Percentiles rank a stretch among this genome's conserved stretches.
Evolutionary conservation across 2,113 vertebrate genomes (phyloP).

Genomic region (Varanus komodoensis): DNA sequence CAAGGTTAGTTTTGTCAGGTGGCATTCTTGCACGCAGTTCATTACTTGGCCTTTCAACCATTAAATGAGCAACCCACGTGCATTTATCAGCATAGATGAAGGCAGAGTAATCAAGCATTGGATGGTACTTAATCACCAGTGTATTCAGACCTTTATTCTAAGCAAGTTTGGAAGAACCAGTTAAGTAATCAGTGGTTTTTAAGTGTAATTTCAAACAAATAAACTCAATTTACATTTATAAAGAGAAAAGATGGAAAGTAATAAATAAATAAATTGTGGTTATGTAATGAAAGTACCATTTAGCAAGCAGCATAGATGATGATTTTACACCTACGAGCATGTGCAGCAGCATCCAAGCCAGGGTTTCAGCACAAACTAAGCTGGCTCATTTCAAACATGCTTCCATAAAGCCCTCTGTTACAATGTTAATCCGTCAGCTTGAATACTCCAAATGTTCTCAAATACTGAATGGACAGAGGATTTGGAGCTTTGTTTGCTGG

Average conservation of each 20-base stretch:
- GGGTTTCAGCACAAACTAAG: neutral
- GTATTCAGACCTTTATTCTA: neutral
- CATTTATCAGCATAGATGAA: neutral
- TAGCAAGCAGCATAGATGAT: neutral
- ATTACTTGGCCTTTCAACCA: neutral
- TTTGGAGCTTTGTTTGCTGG: conserved; percentile 20
- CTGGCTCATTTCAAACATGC: neutral
- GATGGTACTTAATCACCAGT: neutral
- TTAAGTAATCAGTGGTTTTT: neutral
- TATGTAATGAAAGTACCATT: neutral
- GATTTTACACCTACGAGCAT: neutral
- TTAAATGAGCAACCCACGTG: neutral
- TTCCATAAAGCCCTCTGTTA: neutral
- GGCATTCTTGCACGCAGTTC: neutral
- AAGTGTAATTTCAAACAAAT: neutral
- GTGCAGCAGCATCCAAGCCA: neutral
- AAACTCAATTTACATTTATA: neutral
- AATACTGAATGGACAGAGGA: conserved; percentile 1
- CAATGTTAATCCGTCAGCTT: neutral
- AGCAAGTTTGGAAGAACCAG: neutral
- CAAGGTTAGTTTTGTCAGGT: neutral
- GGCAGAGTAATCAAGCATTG: neutral
- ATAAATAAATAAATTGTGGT: neutral
- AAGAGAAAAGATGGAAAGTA: neutral
- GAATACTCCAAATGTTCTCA: neutral